A percentile compares a stretch with the other conserved stretches of the same genome.
phyloP scores from a whole-genome alignment of 2,113 vertebrate genomes.

The Serinus canaria region DNA sequence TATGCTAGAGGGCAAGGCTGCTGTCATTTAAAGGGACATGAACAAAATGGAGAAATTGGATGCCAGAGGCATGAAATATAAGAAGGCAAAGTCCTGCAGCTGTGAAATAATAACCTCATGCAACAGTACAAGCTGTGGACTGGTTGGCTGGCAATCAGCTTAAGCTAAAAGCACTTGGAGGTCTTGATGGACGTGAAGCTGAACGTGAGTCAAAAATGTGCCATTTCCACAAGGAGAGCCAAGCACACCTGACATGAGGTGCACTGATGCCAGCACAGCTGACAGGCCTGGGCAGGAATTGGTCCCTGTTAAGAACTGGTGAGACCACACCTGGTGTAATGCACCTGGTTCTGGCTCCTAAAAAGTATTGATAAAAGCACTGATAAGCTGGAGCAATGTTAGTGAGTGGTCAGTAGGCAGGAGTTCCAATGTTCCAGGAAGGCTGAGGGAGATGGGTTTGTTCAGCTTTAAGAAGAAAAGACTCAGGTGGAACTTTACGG shows the following conservation, averaged over 20 bases:
- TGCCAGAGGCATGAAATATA: neutral
- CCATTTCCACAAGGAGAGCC: neutral
- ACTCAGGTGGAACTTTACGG: neutral
- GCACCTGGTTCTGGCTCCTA: neutral
- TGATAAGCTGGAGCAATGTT: neutral
- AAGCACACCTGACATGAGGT: fast-evolving
- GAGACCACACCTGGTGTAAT: neutral
- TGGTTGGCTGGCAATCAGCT: neutral
- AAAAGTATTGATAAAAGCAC: neutral
- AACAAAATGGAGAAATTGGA: neutral
- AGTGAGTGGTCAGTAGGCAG: neutral
- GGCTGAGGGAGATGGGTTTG: neutral
- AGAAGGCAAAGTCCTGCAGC: neutral
- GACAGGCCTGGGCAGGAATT: neutral
- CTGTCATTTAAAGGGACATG: neutral
- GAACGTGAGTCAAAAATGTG: neutral
- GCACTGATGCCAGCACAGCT: neutral
- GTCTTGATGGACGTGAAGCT: neutral
- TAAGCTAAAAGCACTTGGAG: neutral
- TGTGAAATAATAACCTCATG: neutral
- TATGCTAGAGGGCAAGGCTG: neutral
- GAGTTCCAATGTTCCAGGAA: neutral
- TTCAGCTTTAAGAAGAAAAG: neutral
- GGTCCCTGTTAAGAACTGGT: neutral
- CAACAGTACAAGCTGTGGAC: neutral